Evolutionary conservation across 2,113 vertebrate genomes (phyloP).

Genomic region (Cettia cetti): DNA sequence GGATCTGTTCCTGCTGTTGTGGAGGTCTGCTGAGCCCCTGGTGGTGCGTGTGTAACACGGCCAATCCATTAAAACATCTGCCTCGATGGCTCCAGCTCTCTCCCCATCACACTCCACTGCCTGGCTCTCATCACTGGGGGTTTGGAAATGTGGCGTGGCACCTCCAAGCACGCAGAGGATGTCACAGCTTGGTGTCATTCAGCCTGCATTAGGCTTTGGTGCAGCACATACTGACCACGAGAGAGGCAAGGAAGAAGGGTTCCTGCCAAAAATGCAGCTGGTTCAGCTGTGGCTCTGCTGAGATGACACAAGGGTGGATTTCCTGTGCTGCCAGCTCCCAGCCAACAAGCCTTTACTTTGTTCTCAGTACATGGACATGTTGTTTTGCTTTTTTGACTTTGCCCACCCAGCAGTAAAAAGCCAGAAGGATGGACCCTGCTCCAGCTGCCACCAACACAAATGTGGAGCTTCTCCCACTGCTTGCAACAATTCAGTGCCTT

Average conservation of each 20-base stretch:
- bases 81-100: neutral
- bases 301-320: neutral
- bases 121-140: neutral
- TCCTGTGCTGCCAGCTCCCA: neutral
- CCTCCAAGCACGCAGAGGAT: neutral
- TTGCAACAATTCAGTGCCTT: neutral
- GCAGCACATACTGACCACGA: rapidly evolving
- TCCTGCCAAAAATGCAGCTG: neutral
- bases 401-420: neutral
- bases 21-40: neutral
- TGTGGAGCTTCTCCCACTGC: neutral
- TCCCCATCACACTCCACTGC: neutral
- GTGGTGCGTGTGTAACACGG: rapidly evolving
- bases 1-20: neutral
- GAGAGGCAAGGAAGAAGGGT: neutral
- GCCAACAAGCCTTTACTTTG: neutral
- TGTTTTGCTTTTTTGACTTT: neutral
- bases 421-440: neutral
- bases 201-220: neutral
- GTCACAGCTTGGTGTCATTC: neutral
- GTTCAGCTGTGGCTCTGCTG: neutral
- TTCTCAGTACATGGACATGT: rapidly evolving
- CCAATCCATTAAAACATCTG: neutral
- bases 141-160: neutral
- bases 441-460: neutral